phyloP scores from a whole-genome alignment of 2,888 invertebrate genomes.

The Sinotaia quadrata region DNA sequence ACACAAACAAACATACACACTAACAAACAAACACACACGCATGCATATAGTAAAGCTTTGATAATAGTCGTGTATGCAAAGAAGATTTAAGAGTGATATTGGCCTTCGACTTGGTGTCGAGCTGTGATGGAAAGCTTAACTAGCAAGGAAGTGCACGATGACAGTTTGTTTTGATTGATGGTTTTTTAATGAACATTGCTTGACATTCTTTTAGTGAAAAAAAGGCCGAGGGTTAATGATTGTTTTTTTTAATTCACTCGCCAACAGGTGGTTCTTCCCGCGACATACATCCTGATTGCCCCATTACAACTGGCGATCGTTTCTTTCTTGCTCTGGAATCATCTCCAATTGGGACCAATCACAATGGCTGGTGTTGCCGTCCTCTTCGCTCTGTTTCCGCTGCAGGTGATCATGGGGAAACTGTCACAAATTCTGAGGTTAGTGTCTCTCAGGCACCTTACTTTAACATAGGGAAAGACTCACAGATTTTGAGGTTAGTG shows the following conservation, averaged over 20 bases:
- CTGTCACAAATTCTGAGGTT: constrained; percentile 49
- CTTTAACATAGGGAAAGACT: too few species aligned
- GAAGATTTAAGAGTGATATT: too few species aligned
- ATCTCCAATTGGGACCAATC: constrained; percentile 46
- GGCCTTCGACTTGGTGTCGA: too few species aligned
- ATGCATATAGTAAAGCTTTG: too few species aligned
- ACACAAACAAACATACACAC: too few species aligned
- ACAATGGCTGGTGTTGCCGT: constrained; percentile 46
- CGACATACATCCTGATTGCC: constrained; percentile 54
- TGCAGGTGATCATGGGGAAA: constrained; percentile 51
- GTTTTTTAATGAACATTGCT: too few species aligned
- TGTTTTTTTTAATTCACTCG: not conserved
- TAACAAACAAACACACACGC: too few species aligned
- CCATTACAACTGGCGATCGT: constrained; percentile 48
- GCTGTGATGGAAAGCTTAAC: too few species aligned
- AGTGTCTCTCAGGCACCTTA: not conserved
- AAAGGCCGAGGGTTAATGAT: not conserved
- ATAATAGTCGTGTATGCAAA: too few species aligned
- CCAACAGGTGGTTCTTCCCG: constrained; percentile 53
- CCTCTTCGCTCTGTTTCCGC: constrained; percentile 45
- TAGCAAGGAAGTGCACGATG: too few species aligned
- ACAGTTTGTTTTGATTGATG: too few species aligned
- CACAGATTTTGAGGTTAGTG: too few species aligned
- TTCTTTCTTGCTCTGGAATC: constrained; percentile 50
- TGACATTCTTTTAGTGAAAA: not conserved